Base-by-base conservation (phyloP, 1,140 invertebrate genomes). In the Pogonognathellus flavescens region DNA sequence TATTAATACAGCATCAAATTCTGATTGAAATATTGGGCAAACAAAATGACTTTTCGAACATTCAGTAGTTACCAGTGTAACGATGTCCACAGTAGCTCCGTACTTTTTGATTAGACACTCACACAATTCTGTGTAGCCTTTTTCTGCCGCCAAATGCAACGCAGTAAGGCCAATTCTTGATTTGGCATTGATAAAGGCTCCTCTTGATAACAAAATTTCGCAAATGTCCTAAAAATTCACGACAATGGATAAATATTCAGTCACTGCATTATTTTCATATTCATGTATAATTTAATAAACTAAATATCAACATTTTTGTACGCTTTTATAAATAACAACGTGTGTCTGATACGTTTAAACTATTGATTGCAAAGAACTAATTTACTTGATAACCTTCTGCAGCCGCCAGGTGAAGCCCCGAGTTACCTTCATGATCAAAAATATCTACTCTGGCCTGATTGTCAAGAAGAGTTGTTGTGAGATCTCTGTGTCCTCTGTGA, bases 171-270 rank as follows among this genome's bases (percentile, higher is more conserved):
- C 95, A 85, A 96, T 95, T 88, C 95, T 92, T 0, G 94, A 97
- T 92, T 96, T 99, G 1, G 95, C 99, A 91, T 99, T 99, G 76
- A 99, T 99, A 90, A 99, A 99, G 0, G 98, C 98, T 92, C 99
- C 99, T 91, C 98, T 96, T 81, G 95, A 95, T 18, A 99, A 92
- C n/a, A 99, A 91, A 13, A 97, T 95, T 90, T 99, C 97, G 89
- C 97, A 98, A n/a, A 88, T 76, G 70, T 88, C 86, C 86, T 88
- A 41, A n/a, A n/a, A n/a, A n/a, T n/a, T n/a, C n/a, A n/a, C n/a
- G n/a, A n/a, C n/a, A n/a, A n/a, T n/a, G n/a, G n/a, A n/a, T n/a
- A n/a, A n/a, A n/a, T n/a, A n/a, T n/a, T n/a, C n/a, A n/a, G n/a
- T n/a, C n/a, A n/a, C n/a, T n/a, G n/a, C n/a, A n/a, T n/a, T n/a